Conservation (phyloP, 2,888 invertebrate species). For the Tipula unca region DNA sequence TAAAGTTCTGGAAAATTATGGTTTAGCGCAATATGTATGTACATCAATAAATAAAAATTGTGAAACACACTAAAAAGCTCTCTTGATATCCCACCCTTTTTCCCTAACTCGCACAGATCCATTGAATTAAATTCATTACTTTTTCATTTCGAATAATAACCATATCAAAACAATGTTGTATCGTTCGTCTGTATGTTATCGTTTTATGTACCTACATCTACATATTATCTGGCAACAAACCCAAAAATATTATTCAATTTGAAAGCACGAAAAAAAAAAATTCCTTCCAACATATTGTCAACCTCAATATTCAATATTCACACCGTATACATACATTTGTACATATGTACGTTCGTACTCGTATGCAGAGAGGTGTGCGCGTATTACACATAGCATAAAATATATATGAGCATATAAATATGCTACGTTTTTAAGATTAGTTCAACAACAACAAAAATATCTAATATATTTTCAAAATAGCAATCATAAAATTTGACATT, state of each 20-base stretch:
- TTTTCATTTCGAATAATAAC: neutral
- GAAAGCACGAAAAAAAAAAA: neutral
- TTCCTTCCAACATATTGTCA: neutral
- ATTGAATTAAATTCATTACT: neutral
- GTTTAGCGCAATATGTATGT: neutral
- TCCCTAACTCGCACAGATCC: neutral
- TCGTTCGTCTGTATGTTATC: neutral
- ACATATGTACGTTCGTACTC: too few species aligned
- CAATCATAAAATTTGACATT: neutral
- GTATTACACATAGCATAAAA: too few species aligned
- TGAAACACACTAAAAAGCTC: neutral
- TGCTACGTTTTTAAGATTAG: too few species aligned
- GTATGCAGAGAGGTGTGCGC: too few species aligned
- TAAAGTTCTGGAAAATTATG: neutral
- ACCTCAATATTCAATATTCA: neutral
- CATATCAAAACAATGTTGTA: neutral
- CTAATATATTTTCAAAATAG: neutral
- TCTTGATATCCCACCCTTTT: neutral
- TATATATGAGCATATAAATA: too few species aligned
- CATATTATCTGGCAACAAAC: neutral
- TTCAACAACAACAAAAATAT: too few species aligned
- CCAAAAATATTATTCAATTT: neutral
- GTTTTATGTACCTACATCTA: neutral
- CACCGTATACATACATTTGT: neutral
- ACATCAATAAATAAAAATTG: neutral